A percentile compares a stretch with the other conserved stretches of the same genome.
phyloP scores from a whole-genome alignment of 2,888 invertebrate species.

The Hyles lineata region DNA sequence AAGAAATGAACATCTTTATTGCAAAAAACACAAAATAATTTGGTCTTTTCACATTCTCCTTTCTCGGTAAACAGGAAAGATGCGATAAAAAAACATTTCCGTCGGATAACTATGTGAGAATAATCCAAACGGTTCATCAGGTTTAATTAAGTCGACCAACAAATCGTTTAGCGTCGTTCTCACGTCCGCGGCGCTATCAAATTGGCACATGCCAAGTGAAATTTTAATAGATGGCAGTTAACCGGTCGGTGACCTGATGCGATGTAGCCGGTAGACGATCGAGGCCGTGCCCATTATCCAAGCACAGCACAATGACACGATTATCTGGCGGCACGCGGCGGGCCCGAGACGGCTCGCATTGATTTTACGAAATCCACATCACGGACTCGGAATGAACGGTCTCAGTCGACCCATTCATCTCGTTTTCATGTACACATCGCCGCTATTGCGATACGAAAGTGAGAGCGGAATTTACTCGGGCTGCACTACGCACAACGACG shows the following conservation, averaged over 20 bases:
- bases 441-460: conserved; percentile 82
- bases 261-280: conserved; percentile 57
- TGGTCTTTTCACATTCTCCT: not conserved
- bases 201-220: conserved; percentile 61
- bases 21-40: not conserved
- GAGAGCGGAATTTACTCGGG: conserved; percentile 81
- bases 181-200: conserved; percentile 39
- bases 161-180: conserved; percentile 20
- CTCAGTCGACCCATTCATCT: conserved; percentile 82
- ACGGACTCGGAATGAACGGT: conserved; percentile 78
- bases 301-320: conserved; percentile 76
- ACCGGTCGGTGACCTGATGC: conserved; percentile 66
- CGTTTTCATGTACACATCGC: conserved; percentile 80
- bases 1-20: not conserved
- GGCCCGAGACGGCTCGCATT: conserved; percentile 75
- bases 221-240: conserved; percentile 68
- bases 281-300: conserved; percentile 69
- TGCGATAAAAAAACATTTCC: conserved; percentile 18
- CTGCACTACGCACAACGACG: conserved; percentile 72
- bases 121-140: conserved; percentile 9
- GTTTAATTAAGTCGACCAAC: conserved; percentile 18
- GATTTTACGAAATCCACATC: conserved; percentile 82
- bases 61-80: not conserved
- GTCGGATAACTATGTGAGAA: conserved; percentile 16
- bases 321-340: conserved; percentile 66